Conservation (phyloP, 2,797 vertebrate genomes). For the Alcedo atthis region DNA sequence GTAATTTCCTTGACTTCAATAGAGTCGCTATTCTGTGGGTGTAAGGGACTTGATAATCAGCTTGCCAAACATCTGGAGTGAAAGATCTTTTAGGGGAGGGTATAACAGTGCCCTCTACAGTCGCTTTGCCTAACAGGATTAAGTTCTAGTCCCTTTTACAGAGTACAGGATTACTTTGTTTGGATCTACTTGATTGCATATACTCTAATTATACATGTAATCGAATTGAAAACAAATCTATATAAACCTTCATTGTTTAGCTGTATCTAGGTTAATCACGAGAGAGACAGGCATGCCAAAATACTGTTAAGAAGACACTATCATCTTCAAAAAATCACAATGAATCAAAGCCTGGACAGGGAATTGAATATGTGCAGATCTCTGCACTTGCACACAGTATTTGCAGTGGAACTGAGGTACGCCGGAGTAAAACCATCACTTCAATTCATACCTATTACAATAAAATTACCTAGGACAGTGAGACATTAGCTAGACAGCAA, state of each 20-base stretch:
- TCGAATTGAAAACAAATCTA: neutral
- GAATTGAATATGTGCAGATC: neutral
- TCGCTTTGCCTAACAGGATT: neutral
- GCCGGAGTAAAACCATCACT: neutral
- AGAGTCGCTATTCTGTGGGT: slow-evolving; percentile 41
- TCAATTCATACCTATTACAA: neutral
- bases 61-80: slow-evolving; percentile 24
- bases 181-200: neutral
- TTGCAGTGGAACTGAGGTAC: neutral
- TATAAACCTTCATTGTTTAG: neutral
- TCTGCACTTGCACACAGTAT: neutral
- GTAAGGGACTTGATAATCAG: slow-evolving; percentile 44
- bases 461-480: neutral
- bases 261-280: neutral
- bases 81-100: neutral
- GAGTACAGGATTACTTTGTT: neutral
- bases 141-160: neutral
- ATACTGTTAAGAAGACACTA: neutral
- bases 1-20: slow-evolving; percentile 58
- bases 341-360: neutral
- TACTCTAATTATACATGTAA: neutral
- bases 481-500: neutral
- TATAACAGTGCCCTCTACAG: slow-evolving; percentile 58
- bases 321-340: neutral
- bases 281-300: neutral